Evolutionary conservation across 2,888 invertebrate genomes (phyloP).

Genomic region (Agrochola lychnidis): DNA sequence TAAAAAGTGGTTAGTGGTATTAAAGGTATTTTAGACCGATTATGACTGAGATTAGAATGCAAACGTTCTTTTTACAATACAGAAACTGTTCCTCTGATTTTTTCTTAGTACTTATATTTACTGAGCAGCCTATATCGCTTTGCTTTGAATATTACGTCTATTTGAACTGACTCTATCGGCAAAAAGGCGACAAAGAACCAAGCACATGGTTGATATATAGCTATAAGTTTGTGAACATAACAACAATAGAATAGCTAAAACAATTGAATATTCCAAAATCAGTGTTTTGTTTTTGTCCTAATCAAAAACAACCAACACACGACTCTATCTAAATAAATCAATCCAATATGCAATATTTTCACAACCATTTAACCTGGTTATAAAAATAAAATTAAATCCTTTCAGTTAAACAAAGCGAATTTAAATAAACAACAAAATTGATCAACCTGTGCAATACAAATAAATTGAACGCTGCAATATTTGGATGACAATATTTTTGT

Average conservation of each 20-base stretch:
- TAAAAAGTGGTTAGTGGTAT: too few species aligned
- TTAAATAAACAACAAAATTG: constrained; percentile 40
- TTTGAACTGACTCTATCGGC: background rate
- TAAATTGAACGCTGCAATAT: constrained; percentile 63
- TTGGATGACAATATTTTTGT: constrained; percentile 57
- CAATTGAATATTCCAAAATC: background rate
- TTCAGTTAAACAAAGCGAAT: constrained; percentile 51
- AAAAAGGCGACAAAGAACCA: background rate
- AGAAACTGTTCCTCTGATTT: background rate
- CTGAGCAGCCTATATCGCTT: background rate
- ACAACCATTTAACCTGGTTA: constrained; percentile 33
- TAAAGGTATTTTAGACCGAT: too few species aligned
- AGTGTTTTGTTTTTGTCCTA: background rate
- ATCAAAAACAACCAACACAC: constrained; percentile 4
- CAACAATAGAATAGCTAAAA: background rate
- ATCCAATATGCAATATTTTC: constrained; percentile 37
- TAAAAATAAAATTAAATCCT: constrained; percentile 46
- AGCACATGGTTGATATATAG: background rate
- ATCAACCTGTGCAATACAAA: constrained; percentile 40
- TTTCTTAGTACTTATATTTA: background rate
- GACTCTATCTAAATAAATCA: constrained; percentile 20
- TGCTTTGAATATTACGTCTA: background rate
- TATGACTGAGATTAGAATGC: too few species aligned
- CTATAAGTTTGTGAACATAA: background rate
- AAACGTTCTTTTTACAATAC: background rate